Evolutionary conservation across 2,113 vertebrate species (phyloP).

Genomic region (Scalopus aquaticus): DNA sequence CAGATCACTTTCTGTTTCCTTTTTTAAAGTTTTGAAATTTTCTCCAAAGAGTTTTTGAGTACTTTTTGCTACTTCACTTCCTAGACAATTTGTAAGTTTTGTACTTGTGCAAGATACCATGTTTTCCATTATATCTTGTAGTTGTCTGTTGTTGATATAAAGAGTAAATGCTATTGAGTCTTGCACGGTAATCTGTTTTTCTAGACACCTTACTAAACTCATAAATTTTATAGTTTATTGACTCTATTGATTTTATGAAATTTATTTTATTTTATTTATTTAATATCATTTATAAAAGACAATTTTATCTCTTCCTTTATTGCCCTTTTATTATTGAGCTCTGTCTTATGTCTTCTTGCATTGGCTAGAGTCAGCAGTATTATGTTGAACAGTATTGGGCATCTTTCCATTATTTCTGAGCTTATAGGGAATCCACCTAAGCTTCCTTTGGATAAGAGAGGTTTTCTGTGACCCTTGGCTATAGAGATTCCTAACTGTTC

Average conservation of each 20-base stretch:
- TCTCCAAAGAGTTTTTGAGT: neutral
- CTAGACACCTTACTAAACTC: neutral
- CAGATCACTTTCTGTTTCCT: neutral
- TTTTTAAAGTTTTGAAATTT: neutral
- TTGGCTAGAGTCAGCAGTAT: neutral
- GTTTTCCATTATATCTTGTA: neutral
- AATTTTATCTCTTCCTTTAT: neutral
- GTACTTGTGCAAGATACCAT: neutral
- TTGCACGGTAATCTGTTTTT: neutral
- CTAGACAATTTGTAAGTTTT: neutral
- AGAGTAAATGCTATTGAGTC: neutral
- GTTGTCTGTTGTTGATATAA: neutral
- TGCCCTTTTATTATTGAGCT: neutral
- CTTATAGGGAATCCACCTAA: neutral
- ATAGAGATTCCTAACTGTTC: neutral
- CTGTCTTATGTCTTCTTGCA: neutral
- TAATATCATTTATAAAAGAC: neutral
- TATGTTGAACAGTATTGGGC: neutral
- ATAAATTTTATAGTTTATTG: neutral
- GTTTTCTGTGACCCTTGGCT: neutral
- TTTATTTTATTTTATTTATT: too few species aligned
- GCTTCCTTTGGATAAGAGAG: neutral
- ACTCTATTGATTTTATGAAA: neutral
- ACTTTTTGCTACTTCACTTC: neutral
- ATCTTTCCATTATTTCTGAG: neutral